Base-by-base conservation (phyloP, 2,113 vertebrate species). In the Cromileptes altivelis region DNA sequence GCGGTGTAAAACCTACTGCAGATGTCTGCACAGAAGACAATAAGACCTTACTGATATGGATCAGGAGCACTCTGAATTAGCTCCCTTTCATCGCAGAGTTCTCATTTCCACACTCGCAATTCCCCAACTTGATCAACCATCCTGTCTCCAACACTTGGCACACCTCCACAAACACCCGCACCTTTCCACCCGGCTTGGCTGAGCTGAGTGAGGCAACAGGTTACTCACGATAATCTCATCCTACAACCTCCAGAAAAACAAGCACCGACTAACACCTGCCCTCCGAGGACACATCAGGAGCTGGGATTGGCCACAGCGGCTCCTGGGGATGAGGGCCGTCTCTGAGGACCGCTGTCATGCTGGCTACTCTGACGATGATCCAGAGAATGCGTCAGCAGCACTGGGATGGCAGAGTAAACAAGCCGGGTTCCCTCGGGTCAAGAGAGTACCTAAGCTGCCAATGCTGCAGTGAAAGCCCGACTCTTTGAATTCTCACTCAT, bases 341-440 rank as follows among this genome's bases (percentile, higher is more conserved):
- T 85, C 93, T 6, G 76, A 55, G 91, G 93, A 85, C 80, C 75
- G 3, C 62, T 52, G 58, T 52, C 79, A 80, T 86, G 83, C 84
- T 45, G 70, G 80, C 85, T 88, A 57, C 75, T 78, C 79, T 82
- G 90, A 86, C n/a, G 73, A 88, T 79, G 90, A 91, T 83, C 88
- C 64, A 69, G 78, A 84, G 86, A 88, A 77, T 85, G 91, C 86
- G 73, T 94, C 91, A 92, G 93, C 91, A 89, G 85, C 85, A 18
- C 78, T 69, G 86, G 87, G 88, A 80, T 0, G 62, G 83, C 56
- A 47, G 74, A 49, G 94, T 94, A 95, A 95, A 95, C 94, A 95
- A 94, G 90, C 80, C 30, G n/a, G 23, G 57, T 6, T 92, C 94
- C 92, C 93, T 47, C 0, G 88, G 84, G 93, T 74, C 76, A 23